Evolutionary conservation across 2,113 vertebrate species (phyloP).

Genomic region (Rhadina sibilatrix): DNA sequence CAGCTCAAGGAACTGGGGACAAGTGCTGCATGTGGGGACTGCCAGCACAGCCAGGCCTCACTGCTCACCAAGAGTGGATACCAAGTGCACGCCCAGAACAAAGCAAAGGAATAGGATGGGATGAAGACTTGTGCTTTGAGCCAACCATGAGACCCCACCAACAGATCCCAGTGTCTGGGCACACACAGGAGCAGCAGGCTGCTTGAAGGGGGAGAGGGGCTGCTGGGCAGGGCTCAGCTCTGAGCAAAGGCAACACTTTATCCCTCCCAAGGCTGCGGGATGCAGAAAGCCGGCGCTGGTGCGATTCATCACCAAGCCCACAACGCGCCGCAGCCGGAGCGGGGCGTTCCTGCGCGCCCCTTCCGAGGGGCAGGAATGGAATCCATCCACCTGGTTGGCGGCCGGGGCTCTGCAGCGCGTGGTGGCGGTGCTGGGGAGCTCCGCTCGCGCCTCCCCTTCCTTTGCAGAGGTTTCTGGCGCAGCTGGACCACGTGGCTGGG

Average conservation of each 20-base stretch:
- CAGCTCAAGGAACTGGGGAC: background rate
- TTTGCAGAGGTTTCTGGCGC: slow-evolving; percentile 49
- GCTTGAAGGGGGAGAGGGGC: rapidly evolving
- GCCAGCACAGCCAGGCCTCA: background rate
- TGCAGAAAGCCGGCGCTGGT: rapidly evolving
- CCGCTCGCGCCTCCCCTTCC: slow-evolving; percentile 42
- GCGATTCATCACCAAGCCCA: background rate
- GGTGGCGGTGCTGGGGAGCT: background rate
- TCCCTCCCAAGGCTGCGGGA: background rate
- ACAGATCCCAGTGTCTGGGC: background rate
- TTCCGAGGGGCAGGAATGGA: background rate
- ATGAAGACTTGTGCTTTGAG: background rate
- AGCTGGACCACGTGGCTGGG: slow-evolving; percentile 20
- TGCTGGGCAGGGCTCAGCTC: background rate
- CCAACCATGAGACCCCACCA: rapidly evolving
- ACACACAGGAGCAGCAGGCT: background rate
- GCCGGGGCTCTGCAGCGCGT: background rate
- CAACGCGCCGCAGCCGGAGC: rapidly evolving
- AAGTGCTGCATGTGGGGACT: rapidly evolving
- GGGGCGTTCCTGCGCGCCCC: background rate
- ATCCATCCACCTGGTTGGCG: background rate
- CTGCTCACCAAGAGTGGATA: background rate
- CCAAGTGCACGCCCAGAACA: rapidly evolving
- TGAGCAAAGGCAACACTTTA: background rate
- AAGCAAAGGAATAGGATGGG: background rate